These are phyloP conservation scores for Tauraco hartlaubi DNA, from an alignment of 2,797 vertebrate species.

Conservation along the genomic window DNA sequence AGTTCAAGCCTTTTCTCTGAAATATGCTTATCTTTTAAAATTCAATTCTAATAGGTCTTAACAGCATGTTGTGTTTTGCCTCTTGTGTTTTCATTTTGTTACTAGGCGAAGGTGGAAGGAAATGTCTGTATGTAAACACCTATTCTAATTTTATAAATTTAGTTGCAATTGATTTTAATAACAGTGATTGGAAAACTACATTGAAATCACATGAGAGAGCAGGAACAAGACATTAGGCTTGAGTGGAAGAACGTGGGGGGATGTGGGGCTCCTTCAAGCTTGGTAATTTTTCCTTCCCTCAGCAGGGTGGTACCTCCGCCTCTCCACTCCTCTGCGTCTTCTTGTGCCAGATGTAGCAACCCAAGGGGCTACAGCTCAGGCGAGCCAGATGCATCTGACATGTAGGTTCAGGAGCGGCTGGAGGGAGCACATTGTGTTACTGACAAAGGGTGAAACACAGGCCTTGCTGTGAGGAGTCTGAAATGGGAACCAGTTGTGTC, in stretches of 20 bases:
- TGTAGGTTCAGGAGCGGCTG: not conserved
- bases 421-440: not conserved
- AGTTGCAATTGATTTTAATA: not conserved
- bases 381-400: not conserved
- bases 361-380: not conserved
- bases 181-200: rapidly evolving
- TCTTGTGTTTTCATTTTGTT: not conserved
- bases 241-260: rapidly evolving
- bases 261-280: not conserved
- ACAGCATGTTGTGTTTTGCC: not conserved
- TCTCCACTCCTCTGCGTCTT: not conserved
- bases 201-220: not conserved
- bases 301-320: not conserved
- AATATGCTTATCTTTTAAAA: not conserved
- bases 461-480: not conserved
- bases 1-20: not conserved
- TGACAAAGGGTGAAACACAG: conserved; percentile 45
- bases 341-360: not conserved
- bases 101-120: not conserved
- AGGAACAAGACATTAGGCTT: not conserved
- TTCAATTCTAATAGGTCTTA: not conserved
- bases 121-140: not conserved
- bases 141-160: not conserved
- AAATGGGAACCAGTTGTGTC: conserved; percentile 56
- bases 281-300: not conserved